Base-by-base conservation (phyloP, 2,113 vertebrate genomes). In the Barbus barbus region DNA sequence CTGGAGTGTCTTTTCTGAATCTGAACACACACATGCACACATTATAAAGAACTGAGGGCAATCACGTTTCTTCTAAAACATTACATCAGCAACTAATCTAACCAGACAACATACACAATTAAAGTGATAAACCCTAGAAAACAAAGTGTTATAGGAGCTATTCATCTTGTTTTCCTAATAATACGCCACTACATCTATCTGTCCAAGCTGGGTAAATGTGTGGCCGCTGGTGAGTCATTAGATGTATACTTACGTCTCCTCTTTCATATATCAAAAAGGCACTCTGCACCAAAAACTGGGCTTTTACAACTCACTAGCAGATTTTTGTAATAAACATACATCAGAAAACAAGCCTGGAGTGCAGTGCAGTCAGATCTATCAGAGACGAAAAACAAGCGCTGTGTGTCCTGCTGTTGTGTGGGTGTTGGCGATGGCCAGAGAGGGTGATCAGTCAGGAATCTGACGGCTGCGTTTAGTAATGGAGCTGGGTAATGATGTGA, bases 1-100 rank as follows among this genome's bases (percentile, higher is more conserved):
- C 98, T 99, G 0, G 97, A 99, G 83, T 98, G 96, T n/a, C 97
- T 94, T 83, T 99, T 99, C 95, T 99, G 98, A 89, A 99, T 98
- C 97, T 99, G 83, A 11, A 91, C 7, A 81, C 53, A 88, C 5
- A 83, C 24, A 61, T 2, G 58, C 33, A 83, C 36, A 73, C 46
- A 51, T 26, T 38, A 11, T n/a, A 48, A 75, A 26, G 13, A 24
- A 14, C 20, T 9, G 31, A 11, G 31, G 31, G 16, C 16, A 67
- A 33, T 31, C 14, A 33, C 63, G 20, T 22, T 44, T 44, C 9
- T 44, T 12, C 41, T 11, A 3, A 63, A 65, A 16, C 16, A 16
- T 73, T 14, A 26, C 71, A 46, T 46, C 12, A 73, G n/a, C 3
- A 2, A 73, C 20, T 71, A 71, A 71, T n/a, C 8, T 38, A 8